These are phyloP conservation scores for Engystomops pustulosus DNA, from an alignment of 2,113 vertebrate genomes.

Conservation along the genomic window DNA sequence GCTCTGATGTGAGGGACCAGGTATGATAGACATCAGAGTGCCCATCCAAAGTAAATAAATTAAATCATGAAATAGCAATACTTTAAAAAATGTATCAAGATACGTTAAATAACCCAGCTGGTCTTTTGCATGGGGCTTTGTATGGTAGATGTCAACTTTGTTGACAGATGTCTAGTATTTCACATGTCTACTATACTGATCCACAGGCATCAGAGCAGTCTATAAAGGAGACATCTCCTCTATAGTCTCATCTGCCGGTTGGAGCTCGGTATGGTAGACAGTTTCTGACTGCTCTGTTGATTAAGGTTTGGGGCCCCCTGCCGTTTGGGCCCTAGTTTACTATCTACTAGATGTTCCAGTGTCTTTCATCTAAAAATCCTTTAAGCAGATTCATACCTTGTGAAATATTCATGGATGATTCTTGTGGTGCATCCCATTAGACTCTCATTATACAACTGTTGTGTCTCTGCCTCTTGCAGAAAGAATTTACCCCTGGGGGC, in stretches of 20 bases:
- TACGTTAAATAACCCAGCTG: too few species aligned
- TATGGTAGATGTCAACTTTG: too few species aligned
- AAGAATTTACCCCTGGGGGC: background rate
- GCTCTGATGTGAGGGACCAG: too few species aligned
- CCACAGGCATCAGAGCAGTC: too few species aligned
- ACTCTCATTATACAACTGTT: background rate
- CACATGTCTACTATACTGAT: too few species aligned
- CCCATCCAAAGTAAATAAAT: too few species aligned
- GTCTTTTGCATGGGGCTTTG: too few species aligned
- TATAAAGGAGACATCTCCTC: too few species aligned
- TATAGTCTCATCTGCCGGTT: background rate
- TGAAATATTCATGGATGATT: conserved; percentile 5
- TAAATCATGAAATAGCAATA: too few species aligned
- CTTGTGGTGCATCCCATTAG: conserved; percentile 14
- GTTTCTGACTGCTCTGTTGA: background rate
- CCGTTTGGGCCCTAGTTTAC: background rate
- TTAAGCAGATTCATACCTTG: background rate
- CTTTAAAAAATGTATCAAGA: too few species aligned
- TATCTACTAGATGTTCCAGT: background rate
- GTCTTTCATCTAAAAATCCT: background rate
- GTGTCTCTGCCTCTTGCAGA: background rate
- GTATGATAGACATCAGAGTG: too few species aligned
- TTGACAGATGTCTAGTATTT: too few species aligned
- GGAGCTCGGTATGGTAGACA: background rate
- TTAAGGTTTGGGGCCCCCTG: background rate